Percentiles rank a stretch among this genome's conserved stretches.
phyloP scores from a whole-genome alignment of 2,113 vertebrate species.

The Larimichthys crocea region DNA sequence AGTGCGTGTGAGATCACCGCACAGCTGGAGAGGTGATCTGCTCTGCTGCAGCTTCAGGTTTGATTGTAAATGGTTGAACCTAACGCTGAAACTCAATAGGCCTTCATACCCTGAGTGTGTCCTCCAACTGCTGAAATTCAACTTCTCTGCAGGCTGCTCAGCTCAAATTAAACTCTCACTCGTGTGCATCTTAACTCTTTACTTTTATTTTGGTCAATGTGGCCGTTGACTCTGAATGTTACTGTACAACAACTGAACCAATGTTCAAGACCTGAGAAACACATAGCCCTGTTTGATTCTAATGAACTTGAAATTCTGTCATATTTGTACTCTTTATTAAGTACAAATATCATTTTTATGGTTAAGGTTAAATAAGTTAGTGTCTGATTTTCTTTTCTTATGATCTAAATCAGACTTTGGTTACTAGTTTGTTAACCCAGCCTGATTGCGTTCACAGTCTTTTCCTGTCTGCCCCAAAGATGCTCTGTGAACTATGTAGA shows the following conservation, averaged over 20 bases:
- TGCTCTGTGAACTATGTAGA: neutral
- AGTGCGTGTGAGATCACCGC: slow-evolving; percentile 38
- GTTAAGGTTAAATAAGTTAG: neutral
- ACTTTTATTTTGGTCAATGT: neutral
- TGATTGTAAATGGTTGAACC: slow-evolving; percentile 44
- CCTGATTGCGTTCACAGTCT: neutral
- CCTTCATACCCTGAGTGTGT: neutral
- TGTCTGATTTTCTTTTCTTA: neutral
- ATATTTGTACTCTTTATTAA: neutral
- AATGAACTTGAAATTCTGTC: neutral
- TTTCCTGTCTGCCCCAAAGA: neutral
- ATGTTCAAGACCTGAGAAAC: neutral
- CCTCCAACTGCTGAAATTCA: slow-evolving; percentile 15
- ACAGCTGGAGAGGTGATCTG: slow-evolving; percentile 33
- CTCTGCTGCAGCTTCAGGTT: slow-evolving; percentile 11
- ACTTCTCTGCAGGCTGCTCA: neutral
- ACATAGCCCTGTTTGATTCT: no score
- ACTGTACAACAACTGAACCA: neutral
- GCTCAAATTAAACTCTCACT: neutral
- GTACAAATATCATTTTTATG: neutral
- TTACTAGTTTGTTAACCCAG: no score
- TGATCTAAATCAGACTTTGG: neutral
- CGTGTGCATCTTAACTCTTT: neutral
- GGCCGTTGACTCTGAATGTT: neutral
- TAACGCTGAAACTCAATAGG: slow-evolving; percentile 28